A percentile compares a stretch with the other conserved stretches of the same genome.
Evolutionary conservation across 2,888 invertebrate genomes (phyloP).

Genomic region (Rhogogaster chlorosoma): DNA sequence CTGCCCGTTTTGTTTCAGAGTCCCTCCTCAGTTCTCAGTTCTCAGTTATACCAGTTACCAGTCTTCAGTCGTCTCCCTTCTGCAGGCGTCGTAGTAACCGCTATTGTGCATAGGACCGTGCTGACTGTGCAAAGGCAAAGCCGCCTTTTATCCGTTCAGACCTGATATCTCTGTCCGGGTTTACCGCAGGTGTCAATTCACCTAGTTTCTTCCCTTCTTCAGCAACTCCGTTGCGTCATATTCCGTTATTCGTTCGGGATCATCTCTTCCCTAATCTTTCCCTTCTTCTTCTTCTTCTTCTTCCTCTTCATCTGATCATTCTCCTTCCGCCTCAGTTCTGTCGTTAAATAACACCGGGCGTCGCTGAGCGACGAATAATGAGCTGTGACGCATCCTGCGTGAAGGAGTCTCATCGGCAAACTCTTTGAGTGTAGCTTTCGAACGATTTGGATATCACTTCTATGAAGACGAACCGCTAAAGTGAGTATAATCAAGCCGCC

Average conservation of each 20-base stretch:
- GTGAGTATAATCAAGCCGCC: neutral
- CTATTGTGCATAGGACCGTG: neutral
- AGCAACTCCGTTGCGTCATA: neutral
- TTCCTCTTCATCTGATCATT: too few species aligned
- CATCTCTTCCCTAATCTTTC: neutral
- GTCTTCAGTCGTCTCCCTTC: neutral
- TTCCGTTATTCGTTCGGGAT: neutral
- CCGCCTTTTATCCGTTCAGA: neutral
- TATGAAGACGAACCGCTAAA: slow-evolving; percentile 26
- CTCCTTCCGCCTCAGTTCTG: neutral
- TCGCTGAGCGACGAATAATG: slow-evolving; percentile 16
- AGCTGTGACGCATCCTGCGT: slow-evolving; percentile 1
- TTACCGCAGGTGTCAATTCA: neutral
- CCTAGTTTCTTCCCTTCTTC: neutral
- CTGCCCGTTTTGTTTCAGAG: slow-evolving; percentile 64
- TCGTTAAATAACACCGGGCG: neutral
- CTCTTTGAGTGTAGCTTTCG: slow-evolving; percentile 18
- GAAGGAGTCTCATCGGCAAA: neutral
- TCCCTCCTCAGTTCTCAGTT: slow-evolving; percentile 26
- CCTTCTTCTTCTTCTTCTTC: neutral
- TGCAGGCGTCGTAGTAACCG: neutral
- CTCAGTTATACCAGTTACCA: neutral
- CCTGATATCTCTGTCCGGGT: neutral
- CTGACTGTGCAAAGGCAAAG: slow-evolving; percentile 3
- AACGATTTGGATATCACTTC: slow-evolving; percentile 21